Evolutionary conservation across 2,797 vertebrate genomes (phyloP).

Genomic region (Parauchenoglanis punctatus): DNA sequence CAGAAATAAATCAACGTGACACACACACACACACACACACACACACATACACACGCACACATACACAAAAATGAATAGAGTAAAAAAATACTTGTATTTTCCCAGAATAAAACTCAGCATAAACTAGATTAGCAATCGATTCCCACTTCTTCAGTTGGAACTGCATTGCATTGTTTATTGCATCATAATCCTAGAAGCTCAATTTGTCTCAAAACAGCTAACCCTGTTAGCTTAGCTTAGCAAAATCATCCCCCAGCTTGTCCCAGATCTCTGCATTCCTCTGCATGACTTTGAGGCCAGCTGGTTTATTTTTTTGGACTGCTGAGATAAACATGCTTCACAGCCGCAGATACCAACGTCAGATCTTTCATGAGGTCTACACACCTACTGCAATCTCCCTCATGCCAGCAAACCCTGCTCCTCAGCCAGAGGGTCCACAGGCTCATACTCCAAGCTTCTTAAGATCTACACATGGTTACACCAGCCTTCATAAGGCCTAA

Average conservation of each 20-base stretch:
- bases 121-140: background rate
- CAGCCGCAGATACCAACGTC: background rate
- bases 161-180: background rate
- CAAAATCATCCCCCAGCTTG: background rate
- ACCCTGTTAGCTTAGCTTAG: background rate
- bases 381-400: background rate
- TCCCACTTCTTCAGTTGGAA: background rate
- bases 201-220: background rate
- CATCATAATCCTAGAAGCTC: background rate
- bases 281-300: background rate
- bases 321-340: constrained; percentile 18
- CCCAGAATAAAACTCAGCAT: background rate
- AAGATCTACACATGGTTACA: background rate
- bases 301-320: background rate
- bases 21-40: background rate
- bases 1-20: background rate
- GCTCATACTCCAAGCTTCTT: background rate
- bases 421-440: background rate
- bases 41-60: background rate
- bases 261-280: constrained; percentile 5
- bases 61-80: background rate
- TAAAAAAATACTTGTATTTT: background rate
- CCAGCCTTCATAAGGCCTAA: background rate
- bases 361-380: background rate
- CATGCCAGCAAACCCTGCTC: background rate